phyloP scores from a whole-genome alignment of 2,888 invertebrate genomes.

The Hirtodrosophila cameraria region DNA sequence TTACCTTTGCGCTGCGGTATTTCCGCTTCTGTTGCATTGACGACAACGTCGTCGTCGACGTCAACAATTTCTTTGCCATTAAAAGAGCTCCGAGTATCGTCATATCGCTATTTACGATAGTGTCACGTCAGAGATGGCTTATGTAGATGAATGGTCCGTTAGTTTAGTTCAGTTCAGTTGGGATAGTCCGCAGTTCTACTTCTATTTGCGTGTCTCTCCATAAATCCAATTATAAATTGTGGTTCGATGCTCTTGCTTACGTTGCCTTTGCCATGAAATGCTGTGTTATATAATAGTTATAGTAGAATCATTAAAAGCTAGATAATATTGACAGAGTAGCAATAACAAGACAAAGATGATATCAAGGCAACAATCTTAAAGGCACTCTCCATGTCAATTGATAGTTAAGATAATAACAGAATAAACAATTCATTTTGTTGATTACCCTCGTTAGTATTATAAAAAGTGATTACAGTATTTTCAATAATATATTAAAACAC shows the following conservation, averaged over 20 bases:
- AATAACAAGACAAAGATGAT: conserved; percentile 2
- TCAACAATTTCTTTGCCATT: conserved; percentile 46
- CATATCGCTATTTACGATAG: conserved; percentile 53
- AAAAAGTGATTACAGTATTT: too few relatives aligned
- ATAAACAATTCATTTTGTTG: too few relatives aligned
- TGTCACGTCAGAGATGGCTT: conserved; percentile 43
- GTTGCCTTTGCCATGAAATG: conserved; percentile 15
- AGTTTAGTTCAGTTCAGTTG: neutral
- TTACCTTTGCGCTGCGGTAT: conserved; percentile 34
- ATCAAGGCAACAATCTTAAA: neutral
- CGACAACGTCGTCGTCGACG: conserved; percentile 32
- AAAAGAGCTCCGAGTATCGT: conserved; percentile 41
- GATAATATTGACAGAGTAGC: neutral
- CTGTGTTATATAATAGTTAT: too few relatives aligned
- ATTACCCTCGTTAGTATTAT: too few relatives aligned
- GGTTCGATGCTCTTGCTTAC: conserved; percentile 46
- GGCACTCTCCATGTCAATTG: too few relatives aligned
- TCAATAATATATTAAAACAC: too few relatives aligned
- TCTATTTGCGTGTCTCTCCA: conserved; percentile 44
- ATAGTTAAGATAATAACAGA: too few relatives aligned
- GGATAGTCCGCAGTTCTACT: conserved; percentile 15
- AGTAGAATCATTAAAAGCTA: neutral
- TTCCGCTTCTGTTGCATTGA: conserved; percentile 53
- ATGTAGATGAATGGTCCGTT: conserved; percentile 48
- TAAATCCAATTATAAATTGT: conserved; percentile 77